Conservation (phyloP, 30 jellyfish, hydroid and myxozoan species). For the Turritopsis dohrnii region DNA sequence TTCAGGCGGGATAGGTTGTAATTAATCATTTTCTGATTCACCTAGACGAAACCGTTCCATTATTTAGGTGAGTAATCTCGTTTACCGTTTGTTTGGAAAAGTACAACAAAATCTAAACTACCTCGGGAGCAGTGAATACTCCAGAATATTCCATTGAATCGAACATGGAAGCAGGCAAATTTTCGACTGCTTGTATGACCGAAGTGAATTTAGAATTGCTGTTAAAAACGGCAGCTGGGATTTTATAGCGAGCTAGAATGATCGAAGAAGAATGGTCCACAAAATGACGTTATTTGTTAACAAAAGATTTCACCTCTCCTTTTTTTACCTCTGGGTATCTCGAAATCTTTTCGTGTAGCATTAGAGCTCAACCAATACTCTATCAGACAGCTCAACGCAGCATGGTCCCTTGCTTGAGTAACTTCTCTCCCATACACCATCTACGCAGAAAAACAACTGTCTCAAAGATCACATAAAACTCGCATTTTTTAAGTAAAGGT, state of each 20-base stretch:
- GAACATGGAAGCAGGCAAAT: conserved; percentile 24
- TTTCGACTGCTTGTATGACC: conserved; percentile 51
- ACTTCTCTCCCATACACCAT: conserved; percentile 57
- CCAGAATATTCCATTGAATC: conserved; percentile 72
- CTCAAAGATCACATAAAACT: neutral
- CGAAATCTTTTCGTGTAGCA: conserved; percentile 67
- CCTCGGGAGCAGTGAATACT: conserved; percentile 58
- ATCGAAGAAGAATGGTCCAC: neutral
- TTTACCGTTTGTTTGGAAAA: neutral
- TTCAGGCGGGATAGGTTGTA: neutral
- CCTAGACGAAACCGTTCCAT: neutral
- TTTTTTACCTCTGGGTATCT: conserved; percentile 54
- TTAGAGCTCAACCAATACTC: conserved; percentile 65
- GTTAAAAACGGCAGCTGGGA: conserved; percentile 47
- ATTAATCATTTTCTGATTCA: neutral
- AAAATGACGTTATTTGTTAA: neutral
- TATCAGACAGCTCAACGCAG: conserved; percentile 41
- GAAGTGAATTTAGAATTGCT: conserved; percentile 40
- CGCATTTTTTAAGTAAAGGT: no score
- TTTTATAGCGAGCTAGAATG: conserved; percentile 53
- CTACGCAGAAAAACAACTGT: conserved; percentile 13
- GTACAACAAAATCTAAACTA: neutral
- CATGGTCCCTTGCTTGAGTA: conserved; percentile 34
- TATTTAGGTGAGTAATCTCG: neutral
- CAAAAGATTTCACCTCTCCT: no score